These are phyloP conservation scores for Molossus molossus DNA, from an alignment of 2,797 vertebrate genomes.

Conservation along the genomic window DNA sequence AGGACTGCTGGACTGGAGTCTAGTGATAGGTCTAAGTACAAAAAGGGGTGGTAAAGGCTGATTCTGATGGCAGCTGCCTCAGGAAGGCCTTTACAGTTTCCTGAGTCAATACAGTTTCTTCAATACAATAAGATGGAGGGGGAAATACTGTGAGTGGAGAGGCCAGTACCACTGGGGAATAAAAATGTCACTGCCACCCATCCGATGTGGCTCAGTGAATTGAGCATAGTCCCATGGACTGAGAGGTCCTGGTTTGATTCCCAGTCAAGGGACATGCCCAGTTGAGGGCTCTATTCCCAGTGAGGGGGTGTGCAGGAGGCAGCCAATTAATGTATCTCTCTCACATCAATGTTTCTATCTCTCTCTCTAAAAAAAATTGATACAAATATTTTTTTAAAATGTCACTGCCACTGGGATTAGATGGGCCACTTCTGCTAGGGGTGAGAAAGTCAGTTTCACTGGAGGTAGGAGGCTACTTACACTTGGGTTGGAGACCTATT, in stretches of 20 bases:
- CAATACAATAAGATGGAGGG: not conserved
- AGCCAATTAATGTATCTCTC: too few relatives aligned
- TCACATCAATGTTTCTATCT: too few relatives aligned
- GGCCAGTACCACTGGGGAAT: not conserved
- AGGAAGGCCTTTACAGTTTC: not conserved
- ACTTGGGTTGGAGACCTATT: not conserved
- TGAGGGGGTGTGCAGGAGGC: too few relatives aligned
- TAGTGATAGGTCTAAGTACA: not conserved
- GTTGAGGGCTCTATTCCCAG: too few relatives aligned
- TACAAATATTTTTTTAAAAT: not conserved
- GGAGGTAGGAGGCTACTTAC: not conserved
- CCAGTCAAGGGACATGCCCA: too few relatives aligned
- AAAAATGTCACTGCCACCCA: not conserved
- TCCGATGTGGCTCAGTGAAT: too few relatives aligned
- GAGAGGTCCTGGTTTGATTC: too few relatives aligned
- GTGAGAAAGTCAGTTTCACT: not conserved
- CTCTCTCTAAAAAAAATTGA: not conserved
- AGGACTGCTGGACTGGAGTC: not conserved
- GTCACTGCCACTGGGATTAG: not conserved
- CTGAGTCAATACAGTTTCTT: not conserved
- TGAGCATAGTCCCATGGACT: too few relatives aligned
- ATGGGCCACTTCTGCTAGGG: not conserved
- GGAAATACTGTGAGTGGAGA: not conserved
- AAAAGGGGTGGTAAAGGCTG: not conserved
- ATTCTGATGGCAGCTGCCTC: not conserved